phyloP scores from a whole-genome alignment of 37 sponge, comb jelly and placozoan genomes.

The Oscarella lobularis region DNA sequence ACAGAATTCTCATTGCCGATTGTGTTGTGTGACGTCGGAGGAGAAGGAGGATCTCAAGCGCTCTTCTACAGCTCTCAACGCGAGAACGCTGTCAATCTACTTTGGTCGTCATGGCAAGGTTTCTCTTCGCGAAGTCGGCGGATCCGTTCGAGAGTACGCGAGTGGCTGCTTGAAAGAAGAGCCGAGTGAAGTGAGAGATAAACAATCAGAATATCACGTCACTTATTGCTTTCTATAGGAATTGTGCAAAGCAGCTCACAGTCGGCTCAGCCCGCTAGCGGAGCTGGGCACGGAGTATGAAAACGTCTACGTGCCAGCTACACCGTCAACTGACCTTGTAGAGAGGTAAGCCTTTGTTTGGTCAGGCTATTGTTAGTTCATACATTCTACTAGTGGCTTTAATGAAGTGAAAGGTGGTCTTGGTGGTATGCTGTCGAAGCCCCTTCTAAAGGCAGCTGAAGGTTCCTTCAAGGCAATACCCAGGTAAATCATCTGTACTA shows the following conservation, averaged over 20 bases:
- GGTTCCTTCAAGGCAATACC: slow-evolving; percentile 7
- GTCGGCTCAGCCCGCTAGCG: not conserved
- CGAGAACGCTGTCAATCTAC: too few species aligned
- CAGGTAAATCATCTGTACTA: slow-evolving; percentile 11
- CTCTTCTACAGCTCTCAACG: too few species aligned
- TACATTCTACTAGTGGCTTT: not conserved
- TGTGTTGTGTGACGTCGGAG: slow-evolving; percentile 21
- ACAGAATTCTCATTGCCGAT: slow-evolving; percentile 12
- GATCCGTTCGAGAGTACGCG: not conserved
- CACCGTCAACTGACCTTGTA: slow-evolving; percentile 14
- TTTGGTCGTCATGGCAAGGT: not conserved
- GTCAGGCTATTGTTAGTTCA: too few species aligned
- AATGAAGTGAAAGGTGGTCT: not conserved
- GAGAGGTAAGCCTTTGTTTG: too few species aligned
- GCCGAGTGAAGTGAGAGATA: not conserved
- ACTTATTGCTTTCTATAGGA: not conserved
- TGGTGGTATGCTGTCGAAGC: slow-evolving; percentile 1
- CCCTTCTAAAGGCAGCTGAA: slow-evolving; percentile 18
- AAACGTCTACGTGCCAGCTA: slow-evolving; percentile 3
- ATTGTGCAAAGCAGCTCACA: not conserved
- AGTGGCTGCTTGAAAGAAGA: slow-evolving; percentile 9
- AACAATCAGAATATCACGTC: not conserved
- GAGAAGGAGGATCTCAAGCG: too few species aligned
- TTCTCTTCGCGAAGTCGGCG: slow-evolving; percentile 4
- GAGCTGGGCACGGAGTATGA: slow-evolving; percentile 10